Base-by-base conservation (phyloP, 2,797 vertebrate species). In the Leptodactylus fallax region DNA sequence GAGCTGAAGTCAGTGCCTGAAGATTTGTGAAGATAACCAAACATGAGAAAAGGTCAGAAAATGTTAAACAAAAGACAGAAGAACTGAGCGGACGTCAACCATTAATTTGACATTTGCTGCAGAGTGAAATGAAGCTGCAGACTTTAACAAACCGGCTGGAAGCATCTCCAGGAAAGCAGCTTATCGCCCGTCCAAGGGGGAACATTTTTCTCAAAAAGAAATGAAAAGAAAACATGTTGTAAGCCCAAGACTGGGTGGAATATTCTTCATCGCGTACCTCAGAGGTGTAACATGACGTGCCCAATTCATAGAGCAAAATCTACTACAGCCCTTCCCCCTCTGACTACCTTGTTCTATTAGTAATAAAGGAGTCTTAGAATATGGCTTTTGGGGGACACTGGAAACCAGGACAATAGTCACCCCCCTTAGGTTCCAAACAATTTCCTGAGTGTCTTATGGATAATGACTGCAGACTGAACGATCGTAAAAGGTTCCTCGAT, bases 1-100 rank as follows among this genome's bases (percentile, higher is more conserved):
- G 58, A 58, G 80, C 61, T 83, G 84, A 76, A 89, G 80, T 86
- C 88, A 79, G 61, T 14, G 88, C 88, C 80, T 79, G 85, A 83
- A 89, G 88, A 86, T 89, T 86, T 86, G 85, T 83, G 85, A 79
- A 89, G 85, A 89, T 83, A 89, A 86, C 88, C 88, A 89, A 89
- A 87, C 88, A 89, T n/a, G 25, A 83, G 88, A 86, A 89, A 89
- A 89, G 88, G 88, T 89, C 88, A 89, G 85, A 89, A 86, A 89
- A 89, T 89, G 88, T 89, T 89, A 89, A 89, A 86, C 81, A 86
- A 89, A 86, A 89, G 85, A 89, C 79, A 83, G 85, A 79, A 69
- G 88, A 89, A 71, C 61, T 74, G 80, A 89, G 53, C 69, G 84
- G 16, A 89, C 85, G 81, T 89, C 88, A 89, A 86, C 60, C 88